Base-by-base conservation (phyloP, 2,888 invertebrate species). In the Anodontia alba region DNA sequence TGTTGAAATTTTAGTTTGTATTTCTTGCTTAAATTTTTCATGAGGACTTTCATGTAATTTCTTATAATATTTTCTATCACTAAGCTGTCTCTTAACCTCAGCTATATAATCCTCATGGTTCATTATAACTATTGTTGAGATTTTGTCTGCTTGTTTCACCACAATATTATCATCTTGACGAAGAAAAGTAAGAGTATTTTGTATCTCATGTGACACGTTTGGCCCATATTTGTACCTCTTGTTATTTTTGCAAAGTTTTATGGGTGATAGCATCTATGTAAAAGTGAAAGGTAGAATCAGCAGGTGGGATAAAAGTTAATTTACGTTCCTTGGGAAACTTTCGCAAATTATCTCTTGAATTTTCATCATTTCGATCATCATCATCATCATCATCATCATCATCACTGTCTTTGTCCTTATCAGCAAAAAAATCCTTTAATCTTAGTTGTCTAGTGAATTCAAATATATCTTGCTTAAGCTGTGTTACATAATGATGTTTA, bases 191-290 rank as follows among this genome's bases (percentile, higher is more conserved):
- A 76, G 62, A 12, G 71, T 26, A 46, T 0, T 38, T 20, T 36
- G 72, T 66, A 67, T 71, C 23, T 31, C 51, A 36, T 29, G 26
- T 1, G 72, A 72, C 20, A 72, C 17, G 29, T 77, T 77, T 33
- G 67, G 33, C 5, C 29, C 31, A 17, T 66, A 49, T 49, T 51
- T 77, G 23, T 51, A 36, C 23, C 26, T 72, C 31, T 38, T 38
- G 26, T 66, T 51, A 26, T 49, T 33, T 51, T n/a, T 77, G 62
- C n/a, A 77, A 29, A 36, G 72, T 66, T 67, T 77, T 38, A 8
- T 77, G 49, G 17, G 76, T 70, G 33, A 72, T 73, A 38, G 77
- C 77, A 20, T 72, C 72, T 36, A 77, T 67, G 66, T 77, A 77
- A 67, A 73, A 77, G 20, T 72, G 72, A 26, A 77, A 51, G 38